Conservation (phyloP, 2,113 vertebrate genomes). For the Platysternon megacephalum region DNA sequence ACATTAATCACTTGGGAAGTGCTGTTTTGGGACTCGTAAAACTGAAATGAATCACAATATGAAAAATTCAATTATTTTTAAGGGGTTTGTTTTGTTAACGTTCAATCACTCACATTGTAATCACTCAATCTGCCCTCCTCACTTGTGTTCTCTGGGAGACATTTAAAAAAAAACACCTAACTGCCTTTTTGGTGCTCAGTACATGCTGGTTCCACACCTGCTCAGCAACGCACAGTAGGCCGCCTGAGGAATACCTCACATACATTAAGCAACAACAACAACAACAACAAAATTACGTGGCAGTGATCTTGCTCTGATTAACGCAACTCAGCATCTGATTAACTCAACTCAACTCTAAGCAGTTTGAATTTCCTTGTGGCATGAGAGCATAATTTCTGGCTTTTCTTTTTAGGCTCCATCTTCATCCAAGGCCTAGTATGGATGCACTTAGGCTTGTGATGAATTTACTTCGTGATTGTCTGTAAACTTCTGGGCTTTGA, state of each 20-base stretch:
- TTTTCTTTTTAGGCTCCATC: not conserved
- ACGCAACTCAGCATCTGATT: not conserved
- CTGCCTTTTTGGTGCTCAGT: not conserved
- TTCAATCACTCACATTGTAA: slow-evolving; percentile 22
- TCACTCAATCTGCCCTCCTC: slow-evolving; percentile 47
- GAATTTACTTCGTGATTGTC: not conserved
- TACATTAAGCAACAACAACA: not conserved
- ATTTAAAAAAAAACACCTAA: not conserved
- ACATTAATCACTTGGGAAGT: slow-evolving; percentile 80
- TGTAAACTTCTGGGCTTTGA: not conserved
- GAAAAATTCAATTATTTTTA: slow-evolving; percentile 77
- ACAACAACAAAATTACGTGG: no score
- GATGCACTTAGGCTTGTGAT: not conserved
- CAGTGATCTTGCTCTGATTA: not conserved
- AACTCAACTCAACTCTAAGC: not conserved
- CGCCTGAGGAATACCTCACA: not conserved
- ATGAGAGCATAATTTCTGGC: not conserved
- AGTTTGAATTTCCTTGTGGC: not conserved
- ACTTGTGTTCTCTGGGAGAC: not conserved
- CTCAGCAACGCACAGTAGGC: rapidly evolving
- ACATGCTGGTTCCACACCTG: not conserved
- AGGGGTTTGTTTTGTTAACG: slow-evolving; percentile 77
- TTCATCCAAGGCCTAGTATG: not conserved
- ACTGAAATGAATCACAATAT: slow-evolving; percentile 75
- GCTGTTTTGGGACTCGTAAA: slow-evolving; percentile 74